Evolutionary conservation across 2,113 vertebrate genomes (phyloP).

Genomic region (Chionomys nivalis): DNA sequence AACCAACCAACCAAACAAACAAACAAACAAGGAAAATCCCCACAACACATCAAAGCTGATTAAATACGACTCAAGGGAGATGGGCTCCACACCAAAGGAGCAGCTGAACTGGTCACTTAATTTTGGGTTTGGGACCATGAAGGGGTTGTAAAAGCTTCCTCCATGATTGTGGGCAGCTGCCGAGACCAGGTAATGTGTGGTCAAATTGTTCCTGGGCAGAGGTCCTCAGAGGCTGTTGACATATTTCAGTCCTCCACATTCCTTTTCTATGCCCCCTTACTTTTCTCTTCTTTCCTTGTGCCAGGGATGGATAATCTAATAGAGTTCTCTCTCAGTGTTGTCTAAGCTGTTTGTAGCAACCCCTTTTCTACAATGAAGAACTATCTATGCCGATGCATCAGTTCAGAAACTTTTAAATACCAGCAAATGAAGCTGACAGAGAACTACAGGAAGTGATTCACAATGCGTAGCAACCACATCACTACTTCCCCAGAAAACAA

Average conservation of each 20-base stretch:
- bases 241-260: neutral
- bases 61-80: too few species aligned
- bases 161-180: neutral
- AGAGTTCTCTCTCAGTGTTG: neutral
- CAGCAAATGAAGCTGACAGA: neutral
- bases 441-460: neutral
- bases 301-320: neutral
- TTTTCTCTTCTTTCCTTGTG: neutral
- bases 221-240: neutral
- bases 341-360: neutral
- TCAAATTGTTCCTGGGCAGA: neutral
- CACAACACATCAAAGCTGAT: neutral
- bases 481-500: neutral
- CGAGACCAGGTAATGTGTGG: too few species aligned
- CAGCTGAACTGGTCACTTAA: neutral
- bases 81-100: neutral
- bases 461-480: neutral
- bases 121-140: neutral
- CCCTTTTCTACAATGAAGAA: neutral
- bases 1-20: too few species aligned
- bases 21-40: too few species aligned
- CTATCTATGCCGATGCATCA: neutral
- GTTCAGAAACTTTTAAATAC: slow-evolving; percentile 13
- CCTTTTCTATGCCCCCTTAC: neutral
- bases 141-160: neutral